Percentiles rank a stretch among this genome's conserved stretches.
phyloP scores from a whole-genome alignment of 2,797 vertebrate genomes.

The Carcharodon carcharias region DNA sequence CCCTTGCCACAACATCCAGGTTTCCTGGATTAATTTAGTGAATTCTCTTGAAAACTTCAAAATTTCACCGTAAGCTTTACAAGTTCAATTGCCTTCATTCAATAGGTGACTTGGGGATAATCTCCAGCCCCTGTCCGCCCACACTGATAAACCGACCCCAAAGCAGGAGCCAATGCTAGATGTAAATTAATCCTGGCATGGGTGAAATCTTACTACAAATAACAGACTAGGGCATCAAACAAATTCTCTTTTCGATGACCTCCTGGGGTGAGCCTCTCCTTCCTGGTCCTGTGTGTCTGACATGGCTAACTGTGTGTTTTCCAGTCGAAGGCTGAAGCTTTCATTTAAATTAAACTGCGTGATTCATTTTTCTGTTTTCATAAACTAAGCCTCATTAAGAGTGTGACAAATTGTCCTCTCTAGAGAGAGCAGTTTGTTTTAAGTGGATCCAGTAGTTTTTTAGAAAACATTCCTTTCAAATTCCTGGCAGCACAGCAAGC shows the following conservation, averaged over 20 bases:
- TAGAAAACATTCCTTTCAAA: neutral
- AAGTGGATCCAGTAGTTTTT: constrained; percentile 43
- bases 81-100: neutral
- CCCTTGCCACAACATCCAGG: neutral
- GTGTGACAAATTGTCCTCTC: constrained; percentile 57
- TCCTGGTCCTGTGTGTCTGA: neutral
- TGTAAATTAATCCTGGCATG: neutral
- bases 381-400: constrained; percentile 51
- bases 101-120: neutral
- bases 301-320: neutral
- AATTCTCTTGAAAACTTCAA: neutral
- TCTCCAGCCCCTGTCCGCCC: neutral
- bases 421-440: constrained; percentile 47
- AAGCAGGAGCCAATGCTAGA: neutral
- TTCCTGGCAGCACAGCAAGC: constrained; percentile 58
- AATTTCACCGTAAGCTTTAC: neutral
- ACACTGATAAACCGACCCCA: neutral
- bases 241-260: neutral
- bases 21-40: neutral
- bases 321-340: neutral
- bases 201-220: neutral
- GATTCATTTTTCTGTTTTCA: constrained; percentile 43
- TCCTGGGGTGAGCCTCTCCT: neutral
- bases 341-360: constrained; percentile 8
- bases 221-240: neutral